Conservation (phyloP, 2,888 invertebrate genomes). For the Drosophila buzzatii region DNA sequence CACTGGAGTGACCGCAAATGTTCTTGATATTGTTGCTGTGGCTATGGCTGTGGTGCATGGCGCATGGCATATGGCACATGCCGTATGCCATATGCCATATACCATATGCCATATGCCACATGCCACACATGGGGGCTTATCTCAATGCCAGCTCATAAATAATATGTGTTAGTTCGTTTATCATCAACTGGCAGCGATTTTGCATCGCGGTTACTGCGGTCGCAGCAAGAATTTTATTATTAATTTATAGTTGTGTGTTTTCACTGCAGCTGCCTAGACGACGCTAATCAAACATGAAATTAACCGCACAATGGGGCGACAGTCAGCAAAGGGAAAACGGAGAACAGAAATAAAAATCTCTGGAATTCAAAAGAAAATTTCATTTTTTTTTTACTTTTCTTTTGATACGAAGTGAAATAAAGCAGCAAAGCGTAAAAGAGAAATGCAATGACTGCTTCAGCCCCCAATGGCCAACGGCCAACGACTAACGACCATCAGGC, state of each 20-base stretch:
- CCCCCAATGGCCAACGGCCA: slow-evolving; percentile 22
- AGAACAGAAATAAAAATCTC: slow-evolving; percentile 36
- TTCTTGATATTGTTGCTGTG: slow-evolving; percentile 52
- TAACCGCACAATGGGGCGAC: slow-evolving; percentile 42
- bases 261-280: slow-evolving; percentile 16
- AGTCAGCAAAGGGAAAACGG: background rate
- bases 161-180: slow-evolving; percentile 71
- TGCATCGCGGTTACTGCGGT: slow-evolving; percentile 53
- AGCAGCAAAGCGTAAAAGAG: slow-evolving; percentile 43
- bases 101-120: slow-evolving; percentile 36
- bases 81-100: slow-evolving; percentile 29
- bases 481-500: slow-evolving; percentile 14
- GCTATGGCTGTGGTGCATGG: slow-evolving; percentile 11
- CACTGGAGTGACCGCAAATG: slow-evolving; percentile 44
- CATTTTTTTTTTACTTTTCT: slow-evolving; percentile 1
- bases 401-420: slow-evolving; percentile 56
- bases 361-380: slow-evolving; percentile 56
- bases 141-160: slow-evolving; percentile 65
- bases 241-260: slow-evolving; percentile 44
- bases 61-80: slow-evolving; percentile 18
- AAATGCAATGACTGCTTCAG: slow-evolving; percentile 17
- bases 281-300: slow-evolving; percentile 68
- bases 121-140: slow-evolving; percentile 38
- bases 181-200: slow-evolving; percentile 52
- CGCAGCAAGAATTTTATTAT: slow-evolving; percentile 50